Evolutionary conservation across 2,797 vertebrate genomes (phyloP), one percentile per base, ranked within the genome.

Genomic region (Gymnopithys bicolor): DNA sequence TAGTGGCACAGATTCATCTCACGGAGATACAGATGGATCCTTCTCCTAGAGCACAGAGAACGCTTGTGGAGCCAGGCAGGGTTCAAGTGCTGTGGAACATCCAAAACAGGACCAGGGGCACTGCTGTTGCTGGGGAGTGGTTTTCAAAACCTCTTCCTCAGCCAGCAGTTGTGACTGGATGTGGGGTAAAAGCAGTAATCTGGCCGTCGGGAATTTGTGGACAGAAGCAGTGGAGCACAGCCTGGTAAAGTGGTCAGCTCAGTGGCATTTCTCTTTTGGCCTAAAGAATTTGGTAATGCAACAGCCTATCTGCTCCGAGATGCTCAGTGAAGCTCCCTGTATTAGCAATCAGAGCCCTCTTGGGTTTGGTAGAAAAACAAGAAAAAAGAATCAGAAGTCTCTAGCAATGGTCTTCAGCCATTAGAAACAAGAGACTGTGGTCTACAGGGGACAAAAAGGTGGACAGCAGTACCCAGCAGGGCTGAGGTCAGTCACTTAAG

Each of bases 401-500:
- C 48, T 58, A 70, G 45, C 48, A 62, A 52, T 2, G 5, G 58
- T 53, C 51, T 76, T 84, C 35, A 90, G 71, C 56, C 37, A 11
- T 76, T 68, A 75, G 52, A 92, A 73, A 83, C 21, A 53, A 81
- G 58, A 87, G n/a, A 22, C 37, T 70, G 84, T 53, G 56, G 39
- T 75, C 30, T 91, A 71, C 51, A 75, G 62, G 25, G 62, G 19
- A 88, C 24, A 60, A 46, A 93, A 78, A 87, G 58, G 76, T 87
- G 62, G 69, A 35, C 27, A 84, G 85, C 87, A 84, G 58, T 60
- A 86, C 53, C 46, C 66, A 51, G 69, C 6, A 87, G 55, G 89
- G 69, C 79, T 93, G 84, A 93, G 91, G 93, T 95, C 84, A 94
- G 89, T 94, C 91, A 86, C 84, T 90, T 69, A 71, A 84, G 82